These are phyloP conservation scores for Condylostylus longicornis DNA, from an alignment of 1,140 invertebrate genomes.

Conservation along the genomic window DNA sequence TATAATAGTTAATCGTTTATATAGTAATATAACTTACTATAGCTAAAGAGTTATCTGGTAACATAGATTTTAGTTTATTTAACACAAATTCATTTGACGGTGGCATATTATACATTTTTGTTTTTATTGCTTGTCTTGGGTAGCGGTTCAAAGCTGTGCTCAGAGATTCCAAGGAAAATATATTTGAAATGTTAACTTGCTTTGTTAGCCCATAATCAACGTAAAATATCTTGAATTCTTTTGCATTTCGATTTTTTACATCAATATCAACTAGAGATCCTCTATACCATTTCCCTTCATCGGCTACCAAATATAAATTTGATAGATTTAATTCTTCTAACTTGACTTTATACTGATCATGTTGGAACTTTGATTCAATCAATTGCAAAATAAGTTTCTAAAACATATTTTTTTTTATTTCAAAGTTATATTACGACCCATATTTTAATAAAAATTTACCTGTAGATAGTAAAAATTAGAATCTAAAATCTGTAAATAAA, in stretches of 20 bases:
- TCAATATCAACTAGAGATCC: conserved; percentile 14
- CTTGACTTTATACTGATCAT: conserved; percentile 16
- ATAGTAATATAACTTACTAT: conserved; percentile 18
- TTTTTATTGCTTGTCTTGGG: conserved; percentile 21
- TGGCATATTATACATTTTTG: conserved; percentile 23
- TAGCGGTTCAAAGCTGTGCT: conserved; percentile 23
- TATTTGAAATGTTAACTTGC: conserved; percentile 23
- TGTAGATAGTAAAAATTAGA: conserved; percentile 23
- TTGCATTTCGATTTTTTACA: too few relatives aligned
- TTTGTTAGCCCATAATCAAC: conserved; percentile 24
- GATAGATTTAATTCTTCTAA: conserved; percentile 18
- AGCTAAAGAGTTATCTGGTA: conserved; percentile 18
- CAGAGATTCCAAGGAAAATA: conserved; percentile 25
- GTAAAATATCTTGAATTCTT: conserved; percentile 22
- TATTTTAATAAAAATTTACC: too few relatives aligned
- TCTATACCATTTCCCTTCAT: too few relatives aligned
- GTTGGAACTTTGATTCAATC: conserved; percentile 15
- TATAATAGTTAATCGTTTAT: too few relatives aligned
- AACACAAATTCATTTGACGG: conserved; percentile 17
- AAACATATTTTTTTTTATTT: neutral
- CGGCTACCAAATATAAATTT: conserved; percentile 22
- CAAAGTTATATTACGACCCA: too few relatives aligned
- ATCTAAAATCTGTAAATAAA: conserved; percentile 20
- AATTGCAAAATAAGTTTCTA: conserved; percentile 17
- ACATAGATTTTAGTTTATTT: conserved; percentile 15